Conservation (phyloP, 2,888 invertebrate species). For the Rhagonycha lutea region DNA sequence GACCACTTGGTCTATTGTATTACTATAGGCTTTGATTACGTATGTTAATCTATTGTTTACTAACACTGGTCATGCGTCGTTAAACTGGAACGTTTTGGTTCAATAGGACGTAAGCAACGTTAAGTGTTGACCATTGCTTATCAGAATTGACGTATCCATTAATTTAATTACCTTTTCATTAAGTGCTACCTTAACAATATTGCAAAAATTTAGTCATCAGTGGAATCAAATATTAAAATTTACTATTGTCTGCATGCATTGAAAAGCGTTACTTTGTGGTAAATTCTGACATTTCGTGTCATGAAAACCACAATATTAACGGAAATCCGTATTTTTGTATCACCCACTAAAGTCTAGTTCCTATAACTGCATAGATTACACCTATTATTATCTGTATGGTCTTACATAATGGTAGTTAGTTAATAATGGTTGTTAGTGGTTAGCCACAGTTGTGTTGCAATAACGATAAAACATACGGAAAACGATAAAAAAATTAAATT, state of each 20-base stretch:
- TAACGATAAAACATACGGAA: slow-evolving; percentile 27
- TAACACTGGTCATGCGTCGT: slow-evolving; percentile 48
- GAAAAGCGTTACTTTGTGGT: background rate
- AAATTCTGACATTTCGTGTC: slow-evolving; percentile 17
- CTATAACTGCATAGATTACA: slow-evolving; percentile 2
- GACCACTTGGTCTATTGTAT: slow-evolving; percentile 23
- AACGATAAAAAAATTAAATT: slow-evolving; percentile 21
- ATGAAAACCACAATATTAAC: slow-evolving; percentile 19
- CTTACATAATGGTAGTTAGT: slow-evolving; percentile 30
- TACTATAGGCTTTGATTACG: slow-evolving; percentile 29
- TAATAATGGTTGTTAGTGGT: slow-evolving; percentile 32
- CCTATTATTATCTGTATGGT: slow-evolving; percentile 9
- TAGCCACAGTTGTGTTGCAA: slow-evolving; percentile 18
- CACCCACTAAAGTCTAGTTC: slow-evolving; percentile 6
- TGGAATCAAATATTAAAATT: background rate
- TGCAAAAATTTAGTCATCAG: background rate
- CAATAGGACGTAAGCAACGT: slow-evolving; percentile 7
- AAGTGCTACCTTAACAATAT: background rate
- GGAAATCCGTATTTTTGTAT: slow-evolving; percentile 12
- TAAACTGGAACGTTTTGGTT: slow-evolving; percentile 32
- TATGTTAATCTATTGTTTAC: slow-evolving; percentile 43
- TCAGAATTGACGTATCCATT: background rate
- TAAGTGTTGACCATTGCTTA: background rate
- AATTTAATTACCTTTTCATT: background rate
- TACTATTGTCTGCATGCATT: background rate